These are phyloP conservation scores for Trogon surrucura DNA, from an alignment of 2,113 vertebrate genomes.

Conservation along the genomic window DNA sequence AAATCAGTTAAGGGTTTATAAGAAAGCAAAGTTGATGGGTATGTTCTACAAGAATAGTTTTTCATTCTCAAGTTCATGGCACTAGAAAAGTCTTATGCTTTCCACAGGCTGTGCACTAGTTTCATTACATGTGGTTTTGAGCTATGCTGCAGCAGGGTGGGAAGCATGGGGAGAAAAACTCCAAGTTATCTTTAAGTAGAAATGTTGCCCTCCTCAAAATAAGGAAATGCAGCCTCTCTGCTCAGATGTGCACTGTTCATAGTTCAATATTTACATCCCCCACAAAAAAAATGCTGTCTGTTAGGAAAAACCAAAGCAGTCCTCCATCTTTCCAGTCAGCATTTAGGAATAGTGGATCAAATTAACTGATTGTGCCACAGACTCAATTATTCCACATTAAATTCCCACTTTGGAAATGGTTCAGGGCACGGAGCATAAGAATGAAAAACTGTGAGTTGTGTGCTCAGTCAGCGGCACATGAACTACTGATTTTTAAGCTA, in stretches of 20 bases:
- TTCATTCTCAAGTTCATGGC: slow-evolving; percentile 76
- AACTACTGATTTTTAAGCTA: slow-evolving; percentile 64
- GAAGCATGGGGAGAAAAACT: not conserved
- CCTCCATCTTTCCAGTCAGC: not conserved
- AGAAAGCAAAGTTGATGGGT: slow-evolving; percentile 81
- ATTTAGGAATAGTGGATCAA: not conserved
- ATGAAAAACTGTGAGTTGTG: slow-evolving; percentile 80
- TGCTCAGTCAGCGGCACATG: slow-evolving; percentile 58
- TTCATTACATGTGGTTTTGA: not conserved
- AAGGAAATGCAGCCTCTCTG: not conserved
- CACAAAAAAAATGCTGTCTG: not conserved
- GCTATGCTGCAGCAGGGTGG: not conserved
- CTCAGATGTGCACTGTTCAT: not conserved
- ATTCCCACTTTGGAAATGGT: not conserved
- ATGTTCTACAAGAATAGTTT: slow-evolving; percentile 77
- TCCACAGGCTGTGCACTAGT: not conserved
- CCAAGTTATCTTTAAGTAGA: not conserved
- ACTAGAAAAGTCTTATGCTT: not conserved
- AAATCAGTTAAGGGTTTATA: slow-evolving; percentile 83
- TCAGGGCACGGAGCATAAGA: slow-evolving; percentile 56
- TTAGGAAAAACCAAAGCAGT: not conserved
- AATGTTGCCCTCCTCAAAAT: not conserved
- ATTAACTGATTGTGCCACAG: not conserved
- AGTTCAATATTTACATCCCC: not conserved
- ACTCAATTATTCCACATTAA: not conserved